Percentiles rank a stretch among this genome's conserved stretches.
phyloP scores from a whole-genome alignment of 2,888 invertebrate species.

The Eledone cirrhosa region DNA sequence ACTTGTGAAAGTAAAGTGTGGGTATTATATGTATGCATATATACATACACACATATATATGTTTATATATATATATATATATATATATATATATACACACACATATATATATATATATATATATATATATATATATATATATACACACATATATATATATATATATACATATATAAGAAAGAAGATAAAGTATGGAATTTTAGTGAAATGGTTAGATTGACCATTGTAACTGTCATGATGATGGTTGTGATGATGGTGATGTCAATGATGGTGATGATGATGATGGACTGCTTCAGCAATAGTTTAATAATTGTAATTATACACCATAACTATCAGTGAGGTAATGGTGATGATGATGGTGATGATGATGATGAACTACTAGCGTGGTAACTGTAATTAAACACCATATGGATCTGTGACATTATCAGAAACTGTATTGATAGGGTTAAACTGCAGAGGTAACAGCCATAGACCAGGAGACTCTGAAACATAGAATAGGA shows the following conservation, averaged over 20 bases:
- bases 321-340: no score
- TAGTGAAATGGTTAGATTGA: no score
- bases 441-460: constrained; percentile 71
- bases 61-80: background rate
- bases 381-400: background rate
- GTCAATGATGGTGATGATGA: no score
- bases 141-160: no score
- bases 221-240: no score
- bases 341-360: constrained; percentile 6
- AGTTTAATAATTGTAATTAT: background rate
- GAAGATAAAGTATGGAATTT: no score
- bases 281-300: background rate
- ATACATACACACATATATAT: no score
- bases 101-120: background rate
- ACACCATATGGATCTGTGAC: constrained; percentile 31
- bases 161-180: no score
- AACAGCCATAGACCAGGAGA: constrained; percentile 79
- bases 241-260: no score
- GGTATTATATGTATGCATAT: no score
- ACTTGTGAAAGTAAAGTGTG: no score
- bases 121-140: background rate
- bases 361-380: background rate
- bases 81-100: background rate
- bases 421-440: constrained; percentile 30
- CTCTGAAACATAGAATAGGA: constrained; percentile 60